Evolutionary conservation across 2,888 invertebrate genomes (phyloP), one percentile per base, ranked within the genome.

Genomic region (Pherbina coryleti): DNA sequence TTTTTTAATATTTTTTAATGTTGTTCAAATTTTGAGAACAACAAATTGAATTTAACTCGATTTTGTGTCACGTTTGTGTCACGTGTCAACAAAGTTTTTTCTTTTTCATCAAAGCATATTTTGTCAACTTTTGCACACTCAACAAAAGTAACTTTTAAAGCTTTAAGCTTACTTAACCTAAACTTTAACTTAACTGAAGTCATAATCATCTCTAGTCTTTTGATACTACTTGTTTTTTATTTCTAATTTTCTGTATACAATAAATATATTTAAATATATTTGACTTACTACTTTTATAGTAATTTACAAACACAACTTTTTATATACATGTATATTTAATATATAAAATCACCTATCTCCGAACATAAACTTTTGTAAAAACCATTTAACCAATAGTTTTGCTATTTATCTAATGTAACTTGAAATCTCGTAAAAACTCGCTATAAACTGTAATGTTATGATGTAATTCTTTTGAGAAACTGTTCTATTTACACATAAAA

Each of bases 141-240:
- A 74, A 77, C 77, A 28, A 25, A 28, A 60, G 25, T 1, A 22
- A 60, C 8, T 28, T 28, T 60, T 4, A 28, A 22, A 60, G 28
- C 60, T 60, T 60, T 9, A 28, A 60, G 28, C 28, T 28, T 55
- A 55, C 0, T 8, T 60, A 60, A 60, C 9, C 7, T 25, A 60
- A 60, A 60, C 60, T 60, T 60, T 60, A 25, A 57, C 5, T 37
- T 66, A 67, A 22, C 22, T 55, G 55, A 55, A 55, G 8, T 55
- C 55, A 55, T 22, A 53, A 57, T 5, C 28, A 37, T 31, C 49
- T 34, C 64, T 34, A 81, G 80, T 79, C 84, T 86, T 86, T 86
- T 86, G 86, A 86, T 86, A 86, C 86, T 86, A 86, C 84, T 84
- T 84, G 83, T 85, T 84, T 84, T 84, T 83, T 83, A 84, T 81